phyloP scores from a whole-genome alignment of 2,797 vertebrate genomes.

The Liparis tanakae region DNA sequence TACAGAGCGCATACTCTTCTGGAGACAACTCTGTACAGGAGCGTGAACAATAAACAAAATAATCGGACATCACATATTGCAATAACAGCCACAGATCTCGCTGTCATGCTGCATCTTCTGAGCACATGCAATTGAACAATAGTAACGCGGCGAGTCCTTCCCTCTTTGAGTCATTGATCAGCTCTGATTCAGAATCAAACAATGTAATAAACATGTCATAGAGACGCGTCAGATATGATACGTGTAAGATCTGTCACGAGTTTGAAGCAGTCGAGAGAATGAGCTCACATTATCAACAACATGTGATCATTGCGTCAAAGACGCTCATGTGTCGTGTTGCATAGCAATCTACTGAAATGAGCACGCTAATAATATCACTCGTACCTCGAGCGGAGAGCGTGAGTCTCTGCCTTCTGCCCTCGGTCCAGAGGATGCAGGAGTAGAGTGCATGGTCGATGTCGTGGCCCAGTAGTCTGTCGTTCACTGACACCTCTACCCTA shows the following conservation, averaged over 20 bases:
- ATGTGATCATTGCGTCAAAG: background rate
- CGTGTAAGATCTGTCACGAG: too few relatives aligned
- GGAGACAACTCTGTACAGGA: background rate
- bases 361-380: background rate
- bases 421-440: background rate
- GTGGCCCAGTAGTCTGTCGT: background rate
- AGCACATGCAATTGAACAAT: slow-evolving; percentile 4
- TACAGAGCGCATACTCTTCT: too few relatives aligned
- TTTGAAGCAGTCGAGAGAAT: background rate
- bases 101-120: slow-evolving; percentile 2
- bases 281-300: background rate
- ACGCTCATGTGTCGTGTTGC: background rate
- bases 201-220: background rate
- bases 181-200: background rate
- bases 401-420: background rate
- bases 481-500: background rate
- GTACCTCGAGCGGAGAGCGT: background rate
- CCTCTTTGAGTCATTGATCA: background rate
- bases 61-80: background rate
- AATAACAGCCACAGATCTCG: background rate
- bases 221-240: background rate
- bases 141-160: slow-evolving; percentile 1
- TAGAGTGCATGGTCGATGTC: background rate
- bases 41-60: slow-evolving; percentile 19
- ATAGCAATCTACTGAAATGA: background rate